These are phyloP conservation scores for Neostethus bicornis DNA, from an alignment of 2,797 vertebrate species.

Conservation along the genomic window DNA sequence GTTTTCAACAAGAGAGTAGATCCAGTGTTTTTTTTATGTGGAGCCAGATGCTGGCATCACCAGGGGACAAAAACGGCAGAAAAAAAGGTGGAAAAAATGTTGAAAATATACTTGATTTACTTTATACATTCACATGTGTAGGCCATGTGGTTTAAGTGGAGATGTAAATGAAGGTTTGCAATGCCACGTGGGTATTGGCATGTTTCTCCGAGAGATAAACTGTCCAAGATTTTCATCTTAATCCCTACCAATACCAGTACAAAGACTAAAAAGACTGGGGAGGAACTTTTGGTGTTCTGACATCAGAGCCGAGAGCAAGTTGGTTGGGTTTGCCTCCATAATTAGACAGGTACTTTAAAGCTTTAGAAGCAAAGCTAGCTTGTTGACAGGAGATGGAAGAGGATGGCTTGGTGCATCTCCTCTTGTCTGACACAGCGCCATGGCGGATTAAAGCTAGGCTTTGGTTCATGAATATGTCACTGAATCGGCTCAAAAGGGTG, in stretches of 20 bases:
- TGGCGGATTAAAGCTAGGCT: constrained; percentile 54
- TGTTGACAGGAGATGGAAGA: constrained; percentile 17
- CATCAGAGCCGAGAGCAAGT: constrained; percentile 14
- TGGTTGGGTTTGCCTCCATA: not conserved
- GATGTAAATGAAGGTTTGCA: constrained; percentile 69
- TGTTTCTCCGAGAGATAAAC: constrained; percentile 64
- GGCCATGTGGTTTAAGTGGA: constrained; percentile 72
- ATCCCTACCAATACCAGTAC: constrained; percentile 48
- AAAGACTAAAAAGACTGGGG: constrained; percentile 48
- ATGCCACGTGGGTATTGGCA: constrained; percentile 57
- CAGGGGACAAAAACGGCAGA: constrained; percentile 41
- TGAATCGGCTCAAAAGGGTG: constrained; percentile 44
- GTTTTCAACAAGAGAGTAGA: constrained; percentile 72
- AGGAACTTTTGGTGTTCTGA: constrained; percentile 38
- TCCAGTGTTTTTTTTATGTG: constrained; percentile 70
- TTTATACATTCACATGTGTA: constrained; percentile 65
- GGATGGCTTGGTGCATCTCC: not conserved
- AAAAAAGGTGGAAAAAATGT: constrained; percentile 57
- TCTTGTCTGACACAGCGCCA: constrained; percentile 46
- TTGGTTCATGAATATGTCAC: constrained; percentile 48
- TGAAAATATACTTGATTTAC: constrained; percentile 68
- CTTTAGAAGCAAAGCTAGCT: constrained; percentile 36
- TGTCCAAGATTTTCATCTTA: constrained; percentile 43
- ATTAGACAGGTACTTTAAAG: constrained; percentile 34
- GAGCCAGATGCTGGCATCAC: constrained; percentile 61